Evolutionary conservation across 2,888 invertebrate species (phyloP).

Genomic region (Chouioia cunea): DNA sequence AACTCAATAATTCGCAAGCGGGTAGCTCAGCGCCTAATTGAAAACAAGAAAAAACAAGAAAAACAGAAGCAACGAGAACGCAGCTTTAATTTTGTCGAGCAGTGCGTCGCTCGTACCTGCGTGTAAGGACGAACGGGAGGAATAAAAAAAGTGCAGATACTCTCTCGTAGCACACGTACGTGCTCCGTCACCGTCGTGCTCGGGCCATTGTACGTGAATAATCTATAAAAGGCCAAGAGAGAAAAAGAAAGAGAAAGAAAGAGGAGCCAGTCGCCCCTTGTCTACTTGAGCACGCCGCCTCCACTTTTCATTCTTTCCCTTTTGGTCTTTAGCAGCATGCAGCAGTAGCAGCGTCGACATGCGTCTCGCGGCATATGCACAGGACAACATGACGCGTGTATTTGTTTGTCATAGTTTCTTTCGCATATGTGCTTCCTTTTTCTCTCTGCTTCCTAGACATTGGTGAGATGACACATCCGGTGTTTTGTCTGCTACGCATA

Average conservation of each 20-base stretch:
- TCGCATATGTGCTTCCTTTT: slow-evolving; percentile 40
- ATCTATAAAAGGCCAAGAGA: slow-evolving; percentile 66
- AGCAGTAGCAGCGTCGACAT: slow-evolving; percentile 43
- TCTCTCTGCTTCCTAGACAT: slow-evolving; percentile 35
- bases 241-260: not conserved
- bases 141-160: no score
- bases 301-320: slow-evolving; percentile 58
- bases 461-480: slow-evolving; percentile 51
- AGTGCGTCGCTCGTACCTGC: no score
- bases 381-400: slow-evolving; percentile 61
- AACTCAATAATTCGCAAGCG: no score
- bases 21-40: no score
- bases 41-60: no score
- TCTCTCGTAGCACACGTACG: no score
- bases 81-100: no score
- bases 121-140: no score
- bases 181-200: slow-evolving; percentile 54
- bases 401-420: slow-evolving; percentile 61
- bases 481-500: not conserved
- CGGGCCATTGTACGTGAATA: slow-evolving; percentile 65
- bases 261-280: slow-evolving; percentile 57
- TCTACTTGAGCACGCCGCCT: slow-evolving; percentile 68
- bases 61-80: no score
- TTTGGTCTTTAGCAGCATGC: slow-evolving; percentile 46
- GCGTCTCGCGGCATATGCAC: slow-evolving; percentile 55